Base-by-base conservation (phyloP, 1,140 invertebrate genomes). In the Diorhabda carinulata region DNA sequence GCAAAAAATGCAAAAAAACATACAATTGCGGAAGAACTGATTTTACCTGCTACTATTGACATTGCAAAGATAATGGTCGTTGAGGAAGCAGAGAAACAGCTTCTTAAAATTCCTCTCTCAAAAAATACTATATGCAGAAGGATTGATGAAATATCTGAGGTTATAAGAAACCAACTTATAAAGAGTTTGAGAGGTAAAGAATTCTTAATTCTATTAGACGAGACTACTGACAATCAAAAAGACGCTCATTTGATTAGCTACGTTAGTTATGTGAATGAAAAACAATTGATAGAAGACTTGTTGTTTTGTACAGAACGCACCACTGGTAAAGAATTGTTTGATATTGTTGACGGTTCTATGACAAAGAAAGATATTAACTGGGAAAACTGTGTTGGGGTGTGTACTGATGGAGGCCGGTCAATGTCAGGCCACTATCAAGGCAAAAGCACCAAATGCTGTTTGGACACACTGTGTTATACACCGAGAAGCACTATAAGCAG, bases 381-480 rank as follows among this genome's bases (percentile, higher is more conserved):
- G 25, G 1, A 25, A 25, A 25, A 25, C 25, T 25, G 0, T 1
- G 25, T 25, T 25, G 25, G 25, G 25, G 25, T 25, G 25, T 25
- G 25, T 25, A 25, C 25, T 25, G 25, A 25, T 25, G 25, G 25
- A 25, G 25, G 25, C 1, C 25, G 25, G 25, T 72, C 79, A 61
- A 81, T 67, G 57, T 60, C 47, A 77, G 78, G 70, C 72, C 72
- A 71, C 66, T 71, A 75, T 73, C 70, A 72, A 74, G 25, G 76
- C 73, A 68, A 74, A 74, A 74, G 75, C 71, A 68, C 68, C 63
- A 76, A 72, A 66, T 69, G 75, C 74, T 69, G 70, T 71, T 76
- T 74, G 68, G 68, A 65, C 25, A 44, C 41, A 57, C 42, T 71
- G 64, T 57, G 59, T 62, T 4, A 69, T 64, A 57, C 42, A 63